These are phyloP conservation scores for Manacus vitellinus DNA, from an alignment of 2,113 vertebrate species.

Conservation along the genomic window DNA sequence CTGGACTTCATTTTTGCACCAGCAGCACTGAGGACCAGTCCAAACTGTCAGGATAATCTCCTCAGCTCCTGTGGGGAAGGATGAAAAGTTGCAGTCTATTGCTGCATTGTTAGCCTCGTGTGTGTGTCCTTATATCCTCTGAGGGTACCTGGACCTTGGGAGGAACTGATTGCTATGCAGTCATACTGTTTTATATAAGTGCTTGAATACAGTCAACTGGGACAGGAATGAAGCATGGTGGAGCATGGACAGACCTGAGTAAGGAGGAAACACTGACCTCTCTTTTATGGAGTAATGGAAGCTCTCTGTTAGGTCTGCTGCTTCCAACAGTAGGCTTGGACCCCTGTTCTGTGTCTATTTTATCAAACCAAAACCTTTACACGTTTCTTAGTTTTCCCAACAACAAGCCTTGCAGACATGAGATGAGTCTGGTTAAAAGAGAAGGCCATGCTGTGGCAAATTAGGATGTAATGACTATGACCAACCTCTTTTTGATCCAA, in stretches of 20 bases:
- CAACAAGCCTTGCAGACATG: not conserved
- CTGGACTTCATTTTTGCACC: not conserved
- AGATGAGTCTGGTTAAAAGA: not conserved
- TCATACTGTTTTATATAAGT: not conserved
- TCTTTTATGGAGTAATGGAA: not conserved
- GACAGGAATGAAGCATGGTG: not conserved
- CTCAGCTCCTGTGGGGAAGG: not conserved
- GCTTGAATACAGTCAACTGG: not conserved
- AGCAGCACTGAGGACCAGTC: not conserved
- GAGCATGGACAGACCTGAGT: not conserved
- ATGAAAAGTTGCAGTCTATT: not conserved
- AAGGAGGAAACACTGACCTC: not conserved
- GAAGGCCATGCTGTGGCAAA: not conserved
- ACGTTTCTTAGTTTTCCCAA: not conserved
- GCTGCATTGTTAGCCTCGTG: rapidly evolving
- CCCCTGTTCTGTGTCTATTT: not conserved
- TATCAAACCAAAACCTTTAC: not conserved
- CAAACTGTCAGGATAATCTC: not conserved
- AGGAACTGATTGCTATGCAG: not conserved
- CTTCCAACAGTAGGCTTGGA: not conserved
- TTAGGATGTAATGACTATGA: not conserved
- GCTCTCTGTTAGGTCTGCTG: not conserved
- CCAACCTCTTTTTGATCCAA: not conserved
- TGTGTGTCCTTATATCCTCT: not conserved
- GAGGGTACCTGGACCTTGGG: no score